Evolutionary conservation across 2,113 vertebrate species (phyloP).

Genomic region (Bettongia penicillata): DNA sequence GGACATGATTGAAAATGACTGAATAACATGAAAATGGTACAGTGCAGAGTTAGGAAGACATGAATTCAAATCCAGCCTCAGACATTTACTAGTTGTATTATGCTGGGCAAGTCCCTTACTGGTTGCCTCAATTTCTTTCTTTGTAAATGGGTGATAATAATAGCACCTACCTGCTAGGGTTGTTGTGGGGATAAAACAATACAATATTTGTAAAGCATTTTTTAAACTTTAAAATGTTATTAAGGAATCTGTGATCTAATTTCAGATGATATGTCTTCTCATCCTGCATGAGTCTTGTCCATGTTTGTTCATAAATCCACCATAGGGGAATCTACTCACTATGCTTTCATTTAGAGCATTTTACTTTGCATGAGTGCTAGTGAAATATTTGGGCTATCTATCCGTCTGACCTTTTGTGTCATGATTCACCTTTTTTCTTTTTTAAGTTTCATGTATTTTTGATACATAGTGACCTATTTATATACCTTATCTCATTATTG

Average conservation of each 20-base stretch:
- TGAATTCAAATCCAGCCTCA: not conserved
- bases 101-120: not conserved
- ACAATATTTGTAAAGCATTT: not conserved
- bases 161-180: not conserved
- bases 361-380: not conserved
- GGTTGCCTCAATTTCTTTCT: not conserved
- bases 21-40: not conserved
- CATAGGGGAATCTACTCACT: not conserved
- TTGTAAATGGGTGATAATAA: not conserved
- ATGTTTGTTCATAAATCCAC: not conserved
- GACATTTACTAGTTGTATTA: not conserved
- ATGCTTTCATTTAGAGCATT: not conserved
- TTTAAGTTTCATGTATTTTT: not conserved
- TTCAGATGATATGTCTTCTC: not conserved
- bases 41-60: not conserved
- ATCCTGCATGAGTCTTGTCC: not conserved
- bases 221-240: not conserved
- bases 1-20: not conserved
- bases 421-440: not conserved
- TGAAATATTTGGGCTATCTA: not conserved
- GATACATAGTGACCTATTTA: not conserved
- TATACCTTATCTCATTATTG: not conserved
- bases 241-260: not conserved
- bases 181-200: slow-evolving; percentile 16
- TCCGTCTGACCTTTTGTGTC: not conserved